Base-by-base conservation (phyloP, 2,113 vertebrate genomes). In the Protobothrops mucrosquamatus region DNA sequence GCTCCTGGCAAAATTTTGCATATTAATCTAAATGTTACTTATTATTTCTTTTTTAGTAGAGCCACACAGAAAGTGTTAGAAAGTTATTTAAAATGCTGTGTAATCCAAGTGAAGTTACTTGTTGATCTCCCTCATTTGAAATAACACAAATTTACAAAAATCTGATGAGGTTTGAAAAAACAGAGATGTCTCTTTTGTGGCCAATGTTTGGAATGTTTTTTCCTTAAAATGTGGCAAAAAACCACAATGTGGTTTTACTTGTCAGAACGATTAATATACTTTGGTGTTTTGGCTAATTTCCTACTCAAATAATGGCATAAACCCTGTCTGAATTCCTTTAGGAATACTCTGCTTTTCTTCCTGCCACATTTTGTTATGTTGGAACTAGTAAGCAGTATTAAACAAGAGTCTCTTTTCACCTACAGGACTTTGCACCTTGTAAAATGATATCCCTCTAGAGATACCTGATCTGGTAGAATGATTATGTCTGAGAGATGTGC, bases 211-310 rank as follows among this genome's bases (percentile, higher is more conserved):
- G 59, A 59, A 57, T 54, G 51, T 34, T 85, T 86, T 89, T 85
- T 81, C 85, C 43, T 90, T 56, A 92, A 92, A 92, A 94, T 48
- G 24, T 54, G 56, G 74, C 55, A 89, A 34, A 34, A 20, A 39
- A 8, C 6, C 1, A 22, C 1, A 34, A 1, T 57, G 3, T 34
- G 39, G 89, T 59, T 48, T 92, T 2, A 8, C 12, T 52, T 22
- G 39, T 9, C 29, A 1, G 54, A 92, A n/a, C 90, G 26, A 85
- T 57, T 52, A 87, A 11, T 57, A 23, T 2, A 54, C 1, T 64
- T 57, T 55, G 11, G 0, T 9, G 59, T 89, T 52, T 93, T 91
- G 92, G 29, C 51, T 39, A 90, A 20, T 34, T 34, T 74, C 89
- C 88, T 91, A 20, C 90, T 3, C 5, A 24, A 74, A 6, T 81